Base-by-base conservation (phyloP, 2,888 invertebrate genomes). In the Caenorhabditis sp. region DNA sequence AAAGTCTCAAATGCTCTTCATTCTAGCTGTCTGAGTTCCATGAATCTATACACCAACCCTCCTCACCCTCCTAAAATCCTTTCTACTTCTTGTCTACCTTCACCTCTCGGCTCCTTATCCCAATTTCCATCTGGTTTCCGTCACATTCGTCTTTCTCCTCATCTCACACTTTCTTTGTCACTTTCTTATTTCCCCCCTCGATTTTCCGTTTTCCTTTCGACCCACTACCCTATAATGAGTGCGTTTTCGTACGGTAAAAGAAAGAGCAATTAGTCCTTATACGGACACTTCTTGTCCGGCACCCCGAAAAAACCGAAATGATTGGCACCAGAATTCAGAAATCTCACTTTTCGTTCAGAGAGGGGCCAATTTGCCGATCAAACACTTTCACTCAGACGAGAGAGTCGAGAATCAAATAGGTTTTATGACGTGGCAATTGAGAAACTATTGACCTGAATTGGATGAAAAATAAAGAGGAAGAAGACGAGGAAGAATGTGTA, bases 261-360 rank as follows among this genome's bases (percentile, higher is more conserved):
- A 75, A 75, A 76, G 76, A 76, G 76, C 76, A 76, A 76, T 76
- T 76, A 76, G 68, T 63, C 66, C 66, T 26, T 66, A 26, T 64
- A 22, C 59, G 41, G 41, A 54, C 24, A 26, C n/a, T 26, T 26
- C 14, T 24, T 14, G 24, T 41, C 24, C 28, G 35, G 66, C 22
- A 41, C 31, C 22, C 19, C 66, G 47, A n/a, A 44, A 64, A 64
- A 47, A 58, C 47, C 19, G 12, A 69, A 69, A 56, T 1, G 56
- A 7, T 19, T 70, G 54, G 54, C 54, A 49, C 51, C 61, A 56
- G 49, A 19, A 66, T 66, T 66, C 28, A 14, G 47, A 51, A 19
- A 38, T 38, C 38, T 26, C 41, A 12, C 54, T 54, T 54, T 44
- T 22, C 6, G 5, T 54, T 22, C 10, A 56, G 54, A 70, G 58